Percentiles rank a stretch among this genome's conserved stretches.
Evolutionary conservation across 2,888 invertebrate genomes (phyloP).

Genomic region (Cistogaster globosa): DNA sequence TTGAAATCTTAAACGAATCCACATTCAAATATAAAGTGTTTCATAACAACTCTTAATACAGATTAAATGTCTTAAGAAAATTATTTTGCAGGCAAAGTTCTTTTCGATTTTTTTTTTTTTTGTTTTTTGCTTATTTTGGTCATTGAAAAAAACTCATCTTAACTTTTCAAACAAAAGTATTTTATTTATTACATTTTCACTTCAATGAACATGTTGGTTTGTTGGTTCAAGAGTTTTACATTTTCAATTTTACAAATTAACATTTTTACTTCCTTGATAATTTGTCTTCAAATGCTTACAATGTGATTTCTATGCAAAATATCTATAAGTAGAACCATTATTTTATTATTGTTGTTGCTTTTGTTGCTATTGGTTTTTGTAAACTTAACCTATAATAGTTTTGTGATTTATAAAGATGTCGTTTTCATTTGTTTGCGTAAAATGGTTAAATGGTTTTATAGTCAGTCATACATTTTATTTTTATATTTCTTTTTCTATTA

Average conservation of each 20-base stretch:
- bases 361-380: conserved; percentile 36
- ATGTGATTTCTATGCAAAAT: conserved; percentile 19
- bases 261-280: conserved; percentile 41
- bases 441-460: conserved; percentile 47
- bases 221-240: conserved; percentile 27
- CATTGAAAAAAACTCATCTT: too few relatives aligned
- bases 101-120: too few relatives aligned
- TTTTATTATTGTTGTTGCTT: conserved; percentile 13
- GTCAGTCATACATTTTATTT: not conserved
- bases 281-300: conserved; percentile 44
- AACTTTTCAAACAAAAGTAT: conserved; percentile 46
- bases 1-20: not conserved
- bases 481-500: not conserved
- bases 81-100: too few relatives aligned
- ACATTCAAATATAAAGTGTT: conserved; percentile 1
- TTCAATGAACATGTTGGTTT: conserved; percentile 42
- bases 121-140: too few relatives aligned
- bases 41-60: not conserved
- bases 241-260: conserved; percentile 41
- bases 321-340: conserved; percentile 36
- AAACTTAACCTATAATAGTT: conserved; percentile 65
- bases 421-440: conserved; percentile 51
- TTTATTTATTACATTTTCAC: conserved; percentile 55
- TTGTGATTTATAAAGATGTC: conserved; percentile 62
- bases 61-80: not conserved